Base-by-base conservation (phyloP, 2,888 invertebrate genomes). In the Campopleginae sp. region DNA sequence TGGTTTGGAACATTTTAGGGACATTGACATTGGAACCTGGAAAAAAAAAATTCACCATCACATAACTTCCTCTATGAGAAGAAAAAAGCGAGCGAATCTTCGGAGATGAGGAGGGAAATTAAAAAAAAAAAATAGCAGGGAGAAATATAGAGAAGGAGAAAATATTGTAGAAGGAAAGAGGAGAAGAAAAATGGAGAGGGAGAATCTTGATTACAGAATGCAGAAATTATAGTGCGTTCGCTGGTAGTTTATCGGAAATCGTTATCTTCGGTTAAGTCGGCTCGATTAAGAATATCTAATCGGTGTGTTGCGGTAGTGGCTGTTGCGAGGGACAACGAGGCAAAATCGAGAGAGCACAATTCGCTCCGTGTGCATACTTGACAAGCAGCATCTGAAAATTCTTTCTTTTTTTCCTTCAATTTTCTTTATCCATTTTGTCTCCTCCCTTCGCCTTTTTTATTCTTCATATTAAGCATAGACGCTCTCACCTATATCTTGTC, bases 261-360 rank as follows among this genome's bases (percentile, higher is more conserved):
- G 85, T 88, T 89, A 89, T 87, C 86, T 86, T 82, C 80, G 86
- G 86, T 84, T 79, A 79, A 84, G 85, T 87, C 83, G 82, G 86
- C 80, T 83, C 85, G 88, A 90, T 89, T 89, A 89, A 89, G 88
- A 89, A 89, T 88, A 87, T 87, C 87, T 89, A 89, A 90, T 87
- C 86, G 86, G 72, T 74, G 75, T 46, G 68, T 65, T 84, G 71
- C 65, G 38, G 79, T 46, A 68, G 77, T 27, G 17, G 61, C 72
- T 54, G 44, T 51, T 51, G 72, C 70, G 76, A 72, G 76, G 80
- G 86, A 80, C n/a, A 54, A 85, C 80, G 68, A 48, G 38, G 38
- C 38, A 38, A 38, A 38, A 38, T 38, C 38, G 38, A 38, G 58
- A 58, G 58, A 58, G 58, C 27, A 58, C 68, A 80, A 84, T 80